Evolutionary conservation across 2,888 invertebrate species (phyloP).

Genomic region (Eupithecia vulgata): DNA sequence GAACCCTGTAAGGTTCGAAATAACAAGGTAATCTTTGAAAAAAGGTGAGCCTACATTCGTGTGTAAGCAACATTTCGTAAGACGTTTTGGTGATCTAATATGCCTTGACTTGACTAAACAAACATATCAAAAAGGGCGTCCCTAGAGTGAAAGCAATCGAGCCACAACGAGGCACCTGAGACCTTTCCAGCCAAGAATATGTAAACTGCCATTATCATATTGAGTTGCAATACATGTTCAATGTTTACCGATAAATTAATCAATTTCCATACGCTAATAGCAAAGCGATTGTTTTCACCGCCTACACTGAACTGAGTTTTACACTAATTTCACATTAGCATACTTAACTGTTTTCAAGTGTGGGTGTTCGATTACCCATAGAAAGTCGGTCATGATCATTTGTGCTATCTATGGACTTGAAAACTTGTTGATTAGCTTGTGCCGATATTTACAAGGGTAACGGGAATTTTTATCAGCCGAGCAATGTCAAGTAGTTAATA

Average conservation of each 20-base stretch:
- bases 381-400: conserved; percentile 30
- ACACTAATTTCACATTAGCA: conserved; percentile 34
- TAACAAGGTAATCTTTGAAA: neutral
- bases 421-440: conserved; percentile 20
- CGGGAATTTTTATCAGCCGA: conserved; percentile 52
- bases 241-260: conserved; percentile 29
- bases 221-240: conserved; percentile 20
- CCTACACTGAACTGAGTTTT: conserved; percentile 29
- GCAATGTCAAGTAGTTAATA: conserved; percentile 22
- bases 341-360: conserved; percentile 20
- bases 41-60: neutral
- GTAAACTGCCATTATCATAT: conserved; percentile 26
- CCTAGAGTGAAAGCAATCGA: neutral
- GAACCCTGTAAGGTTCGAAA: neutral
- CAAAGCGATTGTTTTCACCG: conserved; percentile 28
- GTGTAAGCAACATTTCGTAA: neutral
- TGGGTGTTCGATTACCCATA: conserved; percentile 18
- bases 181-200: conserved; percentile 12
- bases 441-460: conserved; percentile 44
- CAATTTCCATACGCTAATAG: conserved; percentile 34
- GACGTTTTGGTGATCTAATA: neutral
- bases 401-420: conserved; percentile 23
- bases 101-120: neutral
- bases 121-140: neutral
- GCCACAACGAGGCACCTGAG: conserved; percentile 1